Percentiles rank a stretch among this genome's conserved stretches.
These are phyloP conservation scores for Micromussa lordhowensis DNA, from an alignment of 92 coral and sea anemone species.

Conservation along the genomic window DNA sequence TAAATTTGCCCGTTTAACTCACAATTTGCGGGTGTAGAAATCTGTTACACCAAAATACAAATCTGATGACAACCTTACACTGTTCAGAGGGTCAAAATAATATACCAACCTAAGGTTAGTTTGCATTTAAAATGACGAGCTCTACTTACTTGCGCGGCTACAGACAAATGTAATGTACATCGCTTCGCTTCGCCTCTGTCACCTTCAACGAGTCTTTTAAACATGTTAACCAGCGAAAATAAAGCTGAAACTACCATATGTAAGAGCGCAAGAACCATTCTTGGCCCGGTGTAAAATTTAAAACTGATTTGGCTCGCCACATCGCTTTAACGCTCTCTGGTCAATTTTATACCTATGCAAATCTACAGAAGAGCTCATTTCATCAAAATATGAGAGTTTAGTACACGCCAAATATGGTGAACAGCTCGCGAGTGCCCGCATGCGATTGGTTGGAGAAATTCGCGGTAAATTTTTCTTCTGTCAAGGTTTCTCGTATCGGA, in stretches of 20 bases:
- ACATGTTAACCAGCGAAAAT: conserved; percentile 66
- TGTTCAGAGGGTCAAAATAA: not conserved
- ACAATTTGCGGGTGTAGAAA: conserved; percentile 1
- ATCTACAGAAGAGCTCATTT: conserved; percentile 17
- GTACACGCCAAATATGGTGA: conserved; percentile 56
- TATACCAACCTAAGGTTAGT: not conserved
- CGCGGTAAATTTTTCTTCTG: conserved; percentile 46
- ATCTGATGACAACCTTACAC: conserved; percentile 25
- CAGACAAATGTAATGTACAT: conserved; percentile 58
- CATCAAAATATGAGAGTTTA: not conserved
- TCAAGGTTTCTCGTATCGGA: not conserved
- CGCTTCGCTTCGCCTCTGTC: conserved; percentile 57
- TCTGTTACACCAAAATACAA: not conserved
- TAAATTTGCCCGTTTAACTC: conserved; percentile 7
- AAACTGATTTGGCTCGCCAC: not conserved
- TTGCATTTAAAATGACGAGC: conserved; percentile 27
- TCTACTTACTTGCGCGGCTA: conserved; percentile 60
- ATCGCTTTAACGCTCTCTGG: conserved; percentile 18
- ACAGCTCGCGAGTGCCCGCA: conserved; percentile 25
- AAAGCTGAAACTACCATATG: conserved; percentile 78
- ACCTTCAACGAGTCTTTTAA: conserved; percentile 56
- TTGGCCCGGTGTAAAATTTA: conserved; percentile 23
- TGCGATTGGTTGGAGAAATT: conserved; percentile 58
- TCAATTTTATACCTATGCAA: conserved; percentile 30
- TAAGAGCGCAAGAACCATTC: conserved; percentile 81